Evolutionary conservation across 2,113 vertebrate genomes (phyloP).

Genomic region (Meleagris gallopavo): DNA sequence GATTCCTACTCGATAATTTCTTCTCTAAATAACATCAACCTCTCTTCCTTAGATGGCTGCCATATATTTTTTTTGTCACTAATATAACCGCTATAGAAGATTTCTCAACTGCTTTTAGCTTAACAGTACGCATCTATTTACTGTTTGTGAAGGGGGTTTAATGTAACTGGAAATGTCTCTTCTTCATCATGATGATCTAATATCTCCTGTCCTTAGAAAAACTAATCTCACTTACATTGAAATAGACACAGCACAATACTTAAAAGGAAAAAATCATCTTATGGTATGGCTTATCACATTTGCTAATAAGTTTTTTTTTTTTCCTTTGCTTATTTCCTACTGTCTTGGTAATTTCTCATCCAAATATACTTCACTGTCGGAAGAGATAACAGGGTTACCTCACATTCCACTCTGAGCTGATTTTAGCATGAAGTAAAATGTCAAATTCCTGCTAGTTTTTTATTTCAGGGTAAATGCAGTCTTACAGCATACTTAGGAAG

Average conservation of each 20-base stretch:
- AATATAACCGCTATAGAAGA: background rate
- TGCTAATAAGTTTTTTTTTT: background rate
- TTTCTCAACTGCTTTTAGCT: background rate
- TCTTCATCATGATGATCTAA: background rate
- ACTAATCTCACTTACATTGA: rapidly evolving
- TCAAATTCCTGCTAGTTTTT: background rate
- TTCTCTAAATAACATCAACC: background rate
- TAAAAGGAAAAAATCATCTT: background rate
- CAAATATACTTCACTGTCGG: background rate
- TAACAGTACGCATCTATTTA: background rate
- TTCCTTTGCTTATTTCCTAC: background rate
- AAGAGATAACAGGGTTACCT: background rate
- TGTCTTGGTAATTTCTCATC: background rate
- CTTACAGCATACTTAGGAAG: background rate
- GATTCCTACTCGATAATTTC: background rate
- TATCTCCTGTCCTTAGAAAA: background rate
- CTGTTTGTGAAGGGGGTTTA: background rate
- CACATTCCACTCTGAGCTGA: background rate
- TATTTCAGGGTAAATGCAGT: background rate
- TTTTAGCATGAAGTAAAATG: background rate
- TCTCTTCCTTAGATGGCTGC: background rate
- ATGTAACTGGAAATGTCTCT: background rate
- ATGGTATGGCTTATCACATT: background rate
- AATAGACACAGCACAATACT: background rate
- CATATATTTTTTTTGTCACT: background rate